Base-by-base conservation (phyloP, 2,888 invertebrate genomes). In the Hydraecia micacea region DNA sequence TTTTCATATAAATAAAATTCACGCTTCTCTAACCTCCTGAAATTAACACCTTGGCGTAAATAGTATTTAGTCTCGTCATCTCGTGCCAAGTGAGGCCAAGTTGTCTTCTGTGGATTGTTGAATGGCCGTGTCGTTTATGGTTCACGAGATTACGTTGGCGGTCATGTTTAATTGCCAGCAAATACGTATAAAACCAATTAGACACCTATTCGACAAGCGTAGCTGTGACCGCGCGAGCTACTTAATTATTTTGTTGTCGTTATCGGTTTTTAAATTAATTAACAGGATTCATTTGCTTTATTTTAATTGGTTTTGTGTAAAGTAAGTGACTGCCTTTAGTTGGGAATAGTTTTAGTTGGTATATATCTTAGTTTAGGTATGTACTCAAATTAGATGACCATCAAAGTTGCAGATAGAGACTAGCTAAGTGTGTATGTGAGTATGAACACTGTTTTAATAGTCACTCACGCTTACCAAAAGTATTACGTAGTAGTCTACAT, bases 1-100 rank as follows among this genome's bases (percentile, higher is more conserved):
- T 97, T 97, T 96, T 96, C 96, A 96, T 97, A 96, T 96, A 97
- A 96, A 97, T 97, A 97, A 97, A 97, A 96, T 97, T 97, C 96
- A 97, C 96, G 96, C 94, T 93, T 93, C 96, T 96, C 97, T 97
- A 97, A 97, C 95, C 95, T 96, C 96, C 95, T 95, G 96, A 97
- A 96, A 96, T 97, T 97, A 97, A 95, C 97, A 97, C 96, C 96
- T 96, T 86, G 91, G 93, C 96, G 96, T 96, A 96, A 96, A 96
- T 96, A 95, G 93, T 94, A 95, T 94, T 96, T 95, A 95, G 95
- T 93, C 94, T 94, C 93, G 94, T 94, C 95, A 94, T 92, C 93
- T 94, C 94, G 92, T 92, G 92, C 93, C 93, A 91, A 94, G 93
- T 92, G 91, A 89, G 93, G 92, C 93, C 94, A 91, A 94, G 93